These are phyloP conservation scores for Pseudococcus longispinus DNA, from an alignment of 2,888 invertebrate genomes.

Conservation along the genomic window DNA sequence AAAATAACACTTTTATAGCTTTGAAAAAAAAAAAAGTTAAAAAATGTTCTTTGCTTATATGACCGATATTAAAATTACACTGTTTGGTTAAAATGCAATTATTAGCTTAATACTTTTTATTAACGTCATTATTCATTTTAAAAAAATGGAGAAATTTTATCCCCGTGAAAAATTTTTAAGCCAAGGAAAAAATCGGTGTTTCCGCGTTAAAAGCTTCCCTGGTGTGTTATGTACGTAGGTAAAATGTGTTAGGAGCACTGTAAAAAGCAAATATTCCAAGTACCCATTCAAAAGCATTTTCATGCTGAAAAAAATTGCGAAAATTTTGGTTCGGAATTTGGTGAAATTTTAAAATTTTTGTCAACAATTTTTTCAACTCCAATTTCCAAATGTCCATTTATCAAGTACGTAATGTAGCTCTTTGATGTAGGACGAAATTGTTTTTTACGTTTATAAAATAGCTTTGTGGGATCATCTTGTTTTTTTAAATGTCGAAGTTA, in stretches of 20 bases:
- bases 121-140: background rate
- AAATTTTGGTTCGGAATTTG: background rate
- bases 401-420: background rate
- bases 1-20: constrained; percentile 2
- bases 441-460: too few relatives aligned
- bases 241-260: background rate
- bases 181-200: background rate
- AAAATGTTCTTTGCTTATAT: background rate
- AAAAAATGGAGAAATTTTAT: background rate
- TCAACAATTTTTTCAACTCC: too few relatives aligned
- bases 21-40: background rate
- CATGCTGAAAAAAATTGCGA: background rate
- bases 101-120: constrained; percentile 6
- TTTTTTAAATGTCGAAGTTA: too few relatives aligned
- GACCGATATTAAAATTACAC: constrained; percentile 11
- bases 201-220: background rate
- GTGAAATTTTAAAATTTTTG: too few relatives aligned
- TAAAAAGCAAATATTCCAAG: background rate
- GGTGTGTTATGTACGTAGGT: background rate
- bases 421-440: too few relatives aligned
- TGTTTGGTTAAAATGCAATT: constrained; percentile 10
- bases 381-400: background rate
- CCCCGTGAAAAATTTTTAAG: background rate
- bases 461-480: too few relatives aligned
- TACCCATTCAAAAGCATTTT: background rate